Conservation (phyloP, 2,888 invertebrate genomes). For the Cinara cedri region DNA sequence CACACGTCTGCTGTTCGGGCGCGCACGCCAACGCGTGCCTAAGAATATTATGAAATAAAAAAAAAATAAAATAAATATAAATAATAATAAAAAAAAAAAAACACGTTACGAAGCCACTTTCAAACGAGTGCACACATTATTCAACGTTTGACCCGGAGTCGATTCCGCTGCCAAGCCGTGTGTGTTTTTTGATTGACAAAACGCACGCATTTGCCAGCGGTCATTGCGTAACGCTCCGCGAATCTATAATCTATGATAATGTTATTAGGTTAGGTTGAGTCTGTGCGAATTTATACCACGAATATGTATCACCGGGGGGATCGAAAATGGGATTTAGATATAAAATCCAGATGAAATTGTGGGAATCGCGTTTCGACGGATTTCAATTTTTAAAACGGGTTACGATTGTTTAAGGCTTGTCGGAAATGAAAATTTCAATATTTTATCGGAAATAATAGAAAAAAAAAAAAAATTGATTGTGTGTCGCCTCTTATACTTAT, state of each 20-base stretch:
- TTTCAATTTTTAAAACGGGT: no score
- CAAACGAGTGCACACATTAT: conserved; percentile 32
- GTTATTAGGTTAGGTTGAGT: no score
- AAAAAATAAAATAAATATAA: conserved; percentile 18
- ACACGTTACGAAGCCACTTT: conserved; percentile 33
- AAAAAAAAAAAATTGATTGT: no score
- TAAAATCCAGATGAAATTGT: no score
- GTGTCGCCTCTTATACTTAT: no score
- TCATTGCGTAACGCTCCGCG: background rate
- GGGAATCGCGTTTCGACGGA: no score
- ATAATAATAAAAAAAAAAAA: background rate
- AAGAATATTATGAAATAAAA: conserved; percentile 44
- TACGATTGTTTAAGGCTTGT: no score
- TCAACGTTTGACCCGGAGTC: conserved; percentile 37
- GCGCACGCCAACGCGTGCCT: conserved; percentile 50
- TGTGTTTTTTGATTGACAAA: conserved; percentile 25
- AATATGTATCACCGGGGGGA: no score
- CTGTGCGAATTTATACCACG: no score
- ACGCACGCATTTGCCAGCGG: background rate
- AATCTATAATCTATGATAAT: background rate
- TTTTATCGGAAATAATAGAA: no score
- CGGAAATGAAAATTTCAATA: no score
- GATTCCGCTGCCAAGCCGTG: background rate
- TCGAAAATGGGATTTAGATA: no score
- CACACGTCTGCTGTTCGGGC: conserved; percentile 15